Evolutionary conservation across 2,113 vertebrate genomes (phyloP).

Genomic region (Craseonycteris thonglongyai): DNA sequence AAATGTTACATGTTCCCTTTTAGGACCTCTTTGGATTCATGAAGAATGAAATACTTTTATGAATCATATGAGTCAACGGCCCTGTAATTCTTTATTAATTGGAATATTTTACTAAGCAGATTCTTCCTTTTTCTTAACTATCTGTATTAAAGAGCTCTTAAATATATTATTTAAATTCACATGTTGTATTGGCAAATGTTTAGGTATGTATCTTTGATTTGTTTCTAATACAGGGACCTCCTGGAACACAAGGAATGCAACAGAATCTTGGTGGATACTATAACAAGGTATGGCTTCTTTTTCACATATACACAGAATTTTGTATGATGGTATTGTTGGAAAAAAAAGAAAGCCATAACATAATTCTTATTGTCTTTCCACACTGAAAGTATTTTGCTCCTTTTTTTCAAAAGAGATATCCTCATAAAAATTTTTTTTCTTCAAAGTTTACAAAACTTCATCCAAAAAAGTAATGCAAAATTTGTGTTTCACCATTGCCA

Average conservation of each 20-base stretch:
- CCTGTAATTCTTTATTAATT: not conserved
- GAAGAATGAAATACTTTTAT: not conserved
- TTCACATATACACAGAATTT: not conserved
- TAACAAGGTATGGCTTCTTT: constrained; percentile 72
- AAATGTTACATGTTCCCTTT: not conserved
- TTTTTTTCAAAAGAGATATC: not conserved
- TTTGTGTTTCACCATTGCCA: not conserved
- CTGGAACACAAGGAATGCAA: constrained; percentile 69
- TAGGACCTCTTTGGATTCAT: not conserved
- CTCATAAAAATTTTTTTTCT: not conserved
- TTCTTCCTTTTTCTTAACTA: not conserved
- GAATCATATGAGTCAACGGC: not conserved
- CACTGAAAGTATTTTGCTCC: not conserved
- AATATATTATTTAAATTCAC: not conserved
- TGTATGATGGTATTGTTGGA: not conserved
- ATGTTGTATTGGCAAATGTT: not conserved
- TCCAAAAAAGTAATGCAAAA: not conserved
- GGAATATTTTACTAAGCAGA: constrained; percentile 5
- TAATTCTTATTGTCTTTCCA: not conserved
- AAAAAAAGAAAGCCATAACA: too few species aligned
- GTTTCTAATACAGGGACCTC: constrained; percentile 74
- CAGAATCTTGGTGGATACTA: constrained; percentile 65
- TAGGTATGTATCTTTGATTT: not conserved
- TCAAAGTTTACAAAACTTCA: not conserved
- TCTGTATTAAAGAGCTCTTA: not conserved